These are phyloP conservation scores for Asobara japonica DNA, from an alignment of 1,140 invertebrate genomes.

Conservation along the genomic window DNA sequence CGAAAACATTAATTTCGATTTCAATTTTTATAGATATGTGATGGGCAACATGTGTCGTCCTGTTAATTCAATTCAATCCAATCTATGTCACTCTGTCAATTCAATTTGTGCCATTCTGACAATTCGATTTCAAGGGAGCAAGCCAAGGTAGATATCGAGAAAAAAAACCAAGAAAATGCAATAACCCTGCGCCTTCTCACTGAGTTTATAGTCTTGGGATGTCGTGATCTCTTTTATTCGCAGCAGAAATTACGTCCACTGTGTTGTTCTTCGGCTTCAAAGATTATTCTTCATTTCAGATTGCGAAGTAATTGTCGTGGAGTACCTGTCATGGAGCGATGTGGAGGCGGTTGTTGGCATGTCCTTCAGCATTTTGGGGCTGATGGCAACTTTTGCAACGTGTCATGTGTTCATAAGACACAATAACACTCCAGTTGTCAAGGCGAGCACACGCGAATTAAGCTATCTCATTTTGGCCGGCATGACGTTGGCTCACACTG, in stretches of 20 bases:
- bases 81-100: too few species aligned
- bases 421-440: conserved; percentile 78
- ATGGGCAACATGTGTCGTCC: too few species aligned
- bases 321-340: conserved; percentile 71
- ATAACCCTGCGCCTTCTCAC: too few species aligned
- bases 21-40: too few species aligned
- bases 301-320: conserved; percentile 69
- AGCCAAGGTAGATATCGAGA: not conserved
- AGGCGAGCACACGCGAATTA: conserved; percentile 74
- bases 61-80: too few species aligned
- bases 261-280: not conserved
- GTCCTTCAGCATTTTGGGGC: conserved; percentile 70
- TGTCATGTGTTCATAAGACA: conserved; percentile 72
- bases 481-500: conserved; percentile 51
- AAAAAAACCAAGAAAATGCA: too few species aligned
- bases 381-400: conserved; percentile 71
- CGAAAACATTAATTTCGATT: too few species aligned
- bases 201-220: too few species aligned
- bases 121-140: not conserved
- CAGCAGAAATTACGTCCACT: too few species aligned
- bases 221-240: too few species aligned
- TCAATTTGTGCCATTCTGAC: too few species aligned
- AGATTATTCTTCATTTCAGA: conserved; percentile 54
- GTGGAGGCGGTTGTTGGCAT: conserved; percentile 72
- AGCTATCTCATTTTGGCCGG: conserved; percentile 78